Conservation (phyloP, 2,113 vertebrate species). For the Puffinus mauretanicus region DNA sequence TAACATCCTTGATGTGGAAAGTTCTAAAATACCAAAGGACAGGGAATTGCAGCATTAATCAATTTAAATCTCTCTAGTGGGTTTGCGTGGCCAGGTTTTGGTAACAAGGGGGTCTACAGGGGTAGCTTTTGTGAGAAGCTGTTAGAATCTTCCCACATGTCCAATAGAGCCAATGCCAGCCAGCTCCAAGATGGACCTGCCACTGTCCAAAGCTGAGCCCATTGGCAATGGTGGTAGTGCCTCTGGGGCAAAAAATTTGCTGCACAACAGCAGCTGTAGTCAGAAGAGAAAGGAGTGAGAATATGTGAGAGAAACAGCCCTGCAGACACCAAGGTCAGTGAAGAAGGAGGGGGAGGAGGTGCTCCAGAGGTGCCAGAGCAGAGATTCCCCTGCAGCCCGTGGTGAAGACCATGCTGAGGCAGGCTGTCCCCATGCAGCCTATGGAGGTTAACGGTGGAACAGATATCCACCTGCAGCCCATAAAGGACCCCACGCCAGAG, state of each 20-base stretch:
- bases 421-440: background rate
- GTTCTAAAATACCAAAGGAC: background rate
- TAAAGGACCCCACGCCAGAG: too few species aligned
- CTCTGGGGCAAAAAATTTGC: background rate
- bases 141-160: background rate
- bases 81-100: background rate
- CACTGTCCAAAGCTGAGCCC: background rate
- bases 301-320: too few species aligned
- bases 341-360: background rate
- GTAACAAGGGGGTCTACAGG: background rate
- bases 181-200: background rate
- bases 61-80: background rate
- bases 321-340: background rate
- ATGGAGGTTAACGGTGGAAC: too few species aligned
- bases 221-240: rapidly evolving
- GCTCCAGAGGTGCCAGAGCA: background rate
- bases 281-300: too few species aligned
- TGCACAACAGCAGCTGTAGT: background rate
- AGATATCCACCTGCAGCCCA: too few species aligned
- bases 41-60: background rate
- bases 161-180: background rate
- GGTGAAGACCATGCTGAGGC: background rate
- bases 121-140: background rate
- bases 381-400: background rate
- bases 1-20: background rate